Base-by-base conservation (phyloP, 30 jellyfish, hydroid and myxozoan genomes). In the Phacellophora camtschatica region DNA sequence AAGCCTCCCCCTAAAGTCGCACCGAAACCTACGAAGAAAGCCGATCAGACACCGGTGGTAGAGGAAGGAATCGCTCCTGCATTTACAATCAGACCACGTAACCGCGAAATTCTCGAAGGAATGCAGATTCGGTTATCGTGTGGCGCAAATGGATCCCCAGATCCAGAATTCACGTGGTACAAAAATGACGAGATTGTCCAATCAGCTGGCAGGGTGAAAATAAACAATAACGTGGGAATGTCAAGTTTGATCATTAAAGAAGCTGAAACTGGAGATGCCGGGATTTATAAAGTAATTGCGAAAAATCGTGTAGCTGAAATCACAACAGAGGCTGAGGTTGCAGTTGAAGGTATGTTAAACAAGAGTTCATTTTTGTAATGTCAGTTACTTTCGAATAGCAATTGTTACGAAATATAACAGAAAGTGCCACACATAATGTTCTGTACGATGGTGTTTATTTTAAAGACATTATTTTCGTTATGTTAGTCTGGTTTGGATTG, bases 81-180 rank as follows among this genome's bases (percentile, higher is more conserved):
- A 19, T 89, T 89, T 63, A 67, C 95, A 39, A 66, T 81, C 19
- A 56, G 88, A 45, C 97, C 97, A 18, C 51, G 88, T 33, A 82
- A 74, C 75, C 91, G 86, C 5, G 90, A 81, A 0, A 65, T 82
- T 16, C n/a, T 89, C 6, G 97, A 67, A 48, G 97, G 97, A 32
- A 81, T 56, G 96, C 84, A 56, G 27, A 70, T 84, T 58, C 77
- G 95, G 32, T 56, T 84, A 20, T 67, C 95, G 36, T 80, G 91
- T 42, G 91, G 91, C 12, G 91, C 91, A 33, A 87, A 68, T 58
- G 96, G 96, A 24, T 58, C 82, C 30, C 95, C 91, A 19, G 95
- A 72, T 35, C 88, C 93, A 9, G 92, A 68, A 56, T 71, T 92
- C 76, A 73, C 81, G 56, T 92, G 98, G 98, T 92, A 56, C 84